Evolutionary conservation across 2,888 invertebrate species (phyloP).

Genomic region (Melanchra persicariae): DNA sequence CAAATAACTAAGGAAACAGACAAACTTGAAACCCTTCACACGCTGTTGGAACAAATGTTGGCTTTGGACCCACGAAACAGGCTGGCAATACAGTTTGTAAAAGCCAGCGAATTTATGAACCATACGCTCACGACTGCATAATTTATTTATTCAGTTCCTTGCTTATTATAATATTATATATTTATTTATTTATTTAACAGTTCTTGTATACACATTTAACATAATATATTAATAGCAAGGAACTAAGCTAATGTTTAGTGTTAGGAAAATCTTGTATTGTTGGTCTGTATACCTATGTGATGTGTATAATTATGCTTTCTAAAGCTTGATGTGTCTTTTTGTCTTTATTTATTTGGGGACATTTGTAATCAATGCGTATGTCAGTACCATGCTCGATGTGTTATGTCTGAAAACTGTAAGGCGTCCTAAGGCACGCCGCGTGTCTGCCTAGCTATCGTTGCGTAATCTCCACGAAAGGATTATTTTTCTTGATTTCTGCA

Average conservation of each 20-base stretch:
- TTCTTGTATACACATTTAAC: no score
- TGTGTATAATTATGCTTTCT: background rate
- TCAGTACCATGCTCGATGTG: no score
- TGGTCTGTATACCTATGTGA: background rate
- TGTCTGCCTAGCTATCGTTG: no score
- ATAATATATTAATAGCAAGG: no score
- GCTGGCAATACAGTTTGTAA: conserved; percentile 75
- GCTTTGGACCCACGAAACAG: conserved; percentile 72
- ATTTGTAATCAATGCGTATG: no score
- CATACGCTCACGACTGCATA: conserved; percentile 24
- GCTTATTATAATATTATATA: no score
- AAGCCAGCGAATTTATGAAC: conserved; percentile 72
- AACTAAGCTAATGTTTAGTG: no score
- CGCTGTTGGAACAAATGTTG: conserved; percentile 77
- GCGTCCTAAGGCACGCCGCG: no score
- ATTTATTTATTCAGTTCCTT: conserved; percentile 6
- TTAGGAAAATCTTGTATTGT: background rate
- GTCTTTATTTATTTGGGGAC: no score
- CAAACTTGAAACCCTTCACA: conserved; percentile 64
- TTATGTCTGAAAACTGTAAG: background rate
- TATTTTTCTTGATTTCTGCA: no score
- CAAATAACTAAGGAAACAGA: conserved; percentile 51
- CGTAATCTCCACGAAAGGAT: background rate
- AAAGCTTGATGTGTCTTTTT: background rate
- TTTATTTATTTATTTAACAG: no score